Evolutionary conservation across 2,888 invertebrate genomes (phyloP).

Genomic region (Colostygia pectinataria): DNA sequence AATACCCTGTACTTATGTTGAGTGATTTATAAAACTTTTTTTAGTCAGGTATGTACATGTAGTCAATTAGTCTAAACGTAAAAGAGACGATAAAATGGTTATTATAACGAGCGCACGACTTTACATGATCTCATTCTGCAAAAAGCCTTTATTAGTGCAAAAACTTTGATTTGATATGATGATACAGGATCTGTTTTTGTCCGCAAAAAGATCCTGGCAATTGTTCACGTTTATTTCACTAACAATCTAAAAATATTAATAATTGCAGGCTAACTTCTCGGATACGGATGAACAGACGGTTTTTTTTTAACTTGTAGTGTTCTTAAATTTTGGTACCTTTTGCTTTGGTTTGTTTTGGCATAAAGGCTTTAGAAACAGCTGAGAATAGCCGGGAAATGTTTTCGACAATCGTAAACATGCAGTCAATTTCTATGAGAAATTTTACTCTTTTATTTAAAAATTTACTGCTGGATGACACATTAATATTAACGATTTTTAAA

Average conservation of each 20-base stretch:
- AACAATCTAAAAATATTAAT: slow-evolving; percentile 20
- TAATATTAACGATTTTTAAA: too few species aligned
- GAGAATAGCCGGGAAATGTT: too few species aligned
- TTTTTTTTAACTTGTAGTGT: too few species aligned
- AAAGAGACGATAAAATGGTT: slow-evolving; percentile 36
- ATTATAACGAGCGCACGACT: slow-evolving; percentile 43
- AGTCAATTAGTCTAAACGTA: slow-evolving; percentile 35
- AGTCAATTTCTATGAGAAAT: too few species aligned
- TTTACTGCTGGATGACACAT: too few species aligned
- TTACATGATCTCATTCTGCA: slow-evolving; percentile 64
- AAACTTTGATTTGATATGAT: slow-evolving; percentile 57
- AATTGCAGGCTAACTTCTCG: slow-evolving; percentile 15
- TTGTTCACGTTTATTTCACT: slow-evolving; percentile 12
- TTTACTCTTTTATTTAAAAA: too few species aligned
- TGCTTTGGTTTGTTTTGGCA: too few species aligned
- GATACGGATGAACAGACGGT: slow-evolving; percentile 9
- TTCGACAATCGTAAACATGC: too few species aligned
- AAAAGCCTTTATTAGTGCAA: slow-evolving; percentile 65
- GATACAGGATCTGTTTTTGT: slow-evolving; percentile 69
- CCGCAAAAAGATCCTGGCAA: slow-evolving; percentile 41
- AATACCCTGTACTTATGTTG: not conserved
- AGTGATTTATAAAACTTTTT: slow-evolving; percentile 10
- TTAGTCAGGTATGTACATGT: slow-evolving; percentile 5
- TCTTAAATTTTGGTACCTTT: too few species aligned
- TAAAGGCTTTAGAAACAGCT: too few species aligned